Evolutionary conservation across 1,140 invertebrate genomes (phyloP).

Genomic region (Orius insidiosus): DNA sequence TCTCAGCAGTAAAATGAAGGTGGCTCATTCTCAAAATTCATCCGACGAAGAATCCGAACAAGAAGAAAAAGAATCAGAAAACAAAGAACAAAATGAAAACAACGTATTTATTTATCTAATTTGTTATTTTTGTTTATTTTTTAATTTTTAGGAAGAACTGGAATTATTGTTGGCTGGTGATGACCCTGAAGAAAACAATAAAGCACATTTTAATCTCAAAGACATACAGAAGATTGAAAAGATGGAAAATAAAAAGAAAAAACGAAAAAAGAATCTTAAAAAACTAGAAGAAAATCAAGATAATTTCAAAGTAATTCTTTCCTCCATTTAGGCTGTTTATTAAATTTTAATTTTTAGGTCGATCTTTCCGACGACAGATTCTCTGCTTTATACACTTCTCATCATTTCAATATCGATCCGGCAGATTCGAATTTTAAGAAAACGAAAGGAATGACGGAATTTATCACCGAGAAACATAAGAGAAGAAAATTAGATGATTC

Average conservation of each 20-base stretch:
- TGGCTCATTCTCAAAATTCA: no score
- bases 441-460: conserved; percentile 71
- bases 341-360: conserved; percentile 30
- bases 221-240: conserved; percentile 51
- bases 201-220: conserved; percentile 67
- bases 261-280: conserved; percentile 20
- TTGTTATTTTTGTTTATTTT: no score
- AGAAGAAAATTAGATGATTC: no score
- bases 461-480: conserved; percentile 61
- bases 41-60: conserved; percentile 54
- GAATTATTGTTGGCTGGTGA: conserved; percentile 59
- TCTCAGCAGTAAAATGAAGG: conserved; percentile 26
- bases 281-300: conserved; percentile 25
- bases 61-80: conserved; percentile 33
- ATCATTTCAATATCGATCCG: conserved; percentile 84
- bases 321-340: no score
- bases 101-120: no score
- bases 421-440: conserved; percentile 77
- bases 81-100: conserved; percentile 17
- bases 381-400: conserved; percentile 63
- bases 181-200: conserved; percentile 43
- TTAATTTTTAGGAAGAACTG: conserved; percentile 33
- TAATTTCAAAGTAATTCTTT: conserved; percentile 37
- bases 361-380: conserved; percentile 70
- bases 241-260: conserved; percentile 23